Percentiles rank a stretch among this genome's conserved stretches.
Evolutionary conservation across 2,888 invertebrate species (phyloP).

Genomic region (Cryptus viduatorius): DNA sequence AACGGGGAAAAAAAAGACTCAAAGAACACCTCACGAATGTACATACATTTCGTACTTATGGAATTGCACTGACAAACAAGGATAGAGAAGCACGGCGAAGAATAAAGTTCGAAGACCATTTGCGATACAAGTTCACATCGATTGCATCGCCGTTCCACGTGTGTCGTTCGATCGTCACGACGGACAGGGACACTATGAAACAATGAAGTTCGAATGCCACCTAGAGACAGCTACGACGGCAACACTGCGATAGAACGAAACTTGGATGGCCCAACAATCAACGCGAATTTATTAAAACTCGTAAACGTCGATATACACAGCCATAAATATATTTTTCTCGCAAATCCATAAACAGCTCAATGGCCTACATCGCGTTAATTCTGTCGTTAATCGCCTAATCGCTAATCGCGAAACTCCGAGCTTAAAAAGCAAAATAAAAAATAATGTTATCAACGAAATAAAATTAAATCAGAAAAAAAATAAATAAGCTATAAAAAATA

Average conservation of each 20-base stretch:
- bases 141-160: constrained; percentile 61
- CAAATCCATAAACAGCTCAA: not conserved
- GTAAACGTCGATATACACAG: not conserved
- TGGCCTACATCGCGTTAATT: not conserved
- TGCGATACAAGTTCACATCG: constrained; percentile 33
- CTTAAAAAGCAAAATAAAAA: not conserved
- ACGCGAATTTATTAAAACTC: not conserved
- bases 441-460: constrained; percentile 4
- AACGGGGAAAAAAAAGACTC: not conserved
- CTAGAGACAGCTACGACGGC: constrained; percentile 28
- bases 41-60: not conserved
- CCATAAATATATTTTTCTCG: constrained; percentile 6
- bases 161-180: constrained; percentile 59
- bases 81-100: not conserved
- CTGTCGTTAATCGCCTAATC: not conserved
- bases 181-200: constrained; percentile 34
- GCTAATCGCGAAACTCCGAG: not conserved
- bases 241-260: constrained; percentile 6
- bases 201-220: constrained; percentile 48
- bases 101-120: not conserved
- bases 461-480: not conserved
- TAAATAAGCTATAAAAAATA: not conserved
- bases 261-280: constrained; percentile 1
- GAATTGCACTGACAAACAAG: not conserved
- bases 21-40: not conserved